Base-by-base conservation (phyloP, 2,113 vertebrate species). In the Bubo blakistoni region DNA sequence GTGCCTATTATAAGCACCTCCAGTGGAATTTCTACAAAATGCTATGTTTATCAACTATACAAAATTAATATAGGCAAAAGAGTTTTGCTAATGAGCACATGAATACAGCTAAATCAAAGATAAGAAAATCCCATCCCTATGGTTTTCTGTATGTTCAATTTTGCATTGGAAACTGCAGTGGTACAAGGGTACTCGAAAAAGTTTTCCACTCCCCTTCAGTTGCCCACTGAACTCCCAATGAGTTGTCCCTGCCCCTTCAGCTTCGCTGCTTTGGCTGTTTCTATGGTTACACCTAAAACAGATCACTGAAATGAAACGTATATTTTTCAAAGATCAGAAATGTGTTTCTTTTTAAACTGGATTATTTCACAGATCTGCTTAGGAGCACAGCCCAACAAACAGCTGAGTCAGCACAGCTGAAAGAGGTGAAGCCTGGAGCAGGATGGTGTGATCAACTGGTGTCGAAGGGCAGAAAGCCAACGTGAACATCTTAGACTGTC, bases 341-440 rank as follows among this genome's bases (percentile, higher is more conserved):
- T 87, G 20, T 89, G 84, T 51, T 96, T 96, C 63, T 84, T 94
- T 95, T 91, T 67, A 91, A 89, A 87, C 16, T 6, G 46, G 81
- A 40, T 87, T 71, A 91, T 72, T 94, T 90, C 85, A 81, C 40
- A 59, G 58, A 78, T 73, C 59, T 70, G 36, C 12, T 61, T 34
- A 84, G 77, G n/a, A 95, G 63, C 38, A 18, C 22, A 40, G 81
- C 20, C 88, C 73, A 87, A 78, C 46, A 70, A 84, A 89, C 11
- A 78, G 66, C 55, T 82, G 61, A 95, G 57, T 90, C 69, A 81
- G 77, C 46, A 62, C 21, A 70, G 63, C 30, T 2, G 3, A 58
- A 86, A 59, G 32, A 63, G 51, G 61, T 1, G 11, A 44, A 81
- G 42, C 72, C 69, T 65, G 25, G 14, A 78, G 42, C 34, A 70